Evolutionary conservation across 2,797 vertebrate genomes (phyloP).

Genomic region (Telmatherina bonti): DNA sequence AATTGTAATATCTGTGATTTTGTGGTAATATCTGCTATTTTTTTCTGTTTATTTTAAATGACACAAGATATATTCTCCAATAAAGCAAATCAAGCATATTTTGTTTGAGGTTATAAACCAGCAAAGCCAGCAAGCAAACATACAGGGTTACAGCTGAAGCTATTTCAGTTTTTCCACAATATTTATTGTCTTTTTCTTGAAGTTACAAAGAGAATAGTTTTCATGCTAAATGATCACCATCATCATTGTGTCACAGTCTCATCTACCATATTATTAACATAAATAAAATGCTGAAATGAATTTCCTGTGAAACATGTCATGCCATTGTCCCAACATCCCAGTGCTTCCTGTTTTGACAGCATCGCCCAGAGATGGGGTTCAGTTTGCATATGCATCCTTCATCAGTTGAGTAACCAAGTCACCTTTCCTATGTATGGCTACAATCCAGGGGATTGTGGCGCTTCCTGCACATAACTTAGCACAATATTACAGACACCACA

Average conservation of each 20-base stretch:
- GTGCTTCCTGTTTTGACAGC: not conserved
- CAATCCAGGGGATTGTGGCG: not conserved
- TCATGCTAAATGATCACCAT: not conserved
- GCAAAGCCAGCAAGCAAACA: not conserved
- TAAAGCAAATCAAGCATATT: not conserved
- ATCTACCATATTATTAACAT: not conserved
- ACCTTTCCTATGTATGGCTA: slow-evolving; percentile 36
- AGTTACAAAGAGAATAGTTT: not conserved
- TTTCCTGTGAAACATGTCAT: not conserved
- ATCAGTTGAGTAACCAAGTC: slow-evolving; percentile 35
- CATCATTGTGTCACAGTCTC: not conserved
- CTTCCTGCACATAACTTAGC: slow-evolving; percentile 45
- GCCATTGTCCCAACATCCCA: not conserved
- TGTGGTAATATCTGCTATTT: too few species aligned
- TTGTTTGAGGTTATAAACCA: not conserved
- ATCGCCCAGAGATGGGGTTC: not conserved
- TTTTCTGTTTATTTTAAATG: not conserved
- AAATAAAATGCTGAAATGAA: not conserved
- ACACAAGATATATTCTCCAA: not conserved
- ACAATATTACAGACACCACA: slow-evolving; percentile 17
- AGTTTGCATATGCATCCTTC: slow-evolving; percentile 36
- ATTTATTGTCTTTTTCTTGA: not conserved
- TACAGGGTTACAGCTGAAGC: not conserved
- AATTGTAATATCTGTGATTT: too few species aligned
- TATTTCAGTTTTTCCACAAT: too few species aligned